Conservation (phyloP, 2,888 invertebrate species). For the Papilio protenor region DNA sequence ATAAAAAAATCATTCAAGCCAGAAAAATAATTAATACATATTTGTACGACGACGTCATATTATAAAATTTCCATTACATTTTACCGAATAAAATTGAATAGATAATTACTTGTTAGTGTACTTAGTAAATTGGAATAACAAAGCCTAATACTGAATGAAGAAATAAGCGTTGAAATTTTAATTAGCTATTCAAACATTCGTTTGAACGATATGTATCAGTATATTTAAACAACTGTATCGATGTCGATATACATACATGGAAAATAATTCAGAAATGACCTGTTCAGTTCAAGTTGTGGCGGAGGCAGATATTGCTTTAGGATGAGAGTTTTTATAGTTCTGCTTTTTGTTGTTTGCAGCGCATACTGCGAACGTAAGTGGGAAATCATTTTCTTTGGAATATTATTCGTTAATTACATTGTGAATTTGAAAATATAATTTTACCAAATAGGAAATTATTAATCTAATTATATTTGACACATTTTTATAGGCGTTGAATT, state of each 20-base stretch:
- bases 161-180: conserved; percentile 31
- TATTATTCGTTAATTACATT: background rate
- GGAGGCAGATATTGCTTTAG: conserved; percentile 3
- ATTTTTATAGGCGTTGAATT: conserved; percentile 48
- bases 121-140: conserved; percentile 37
- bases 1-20: background rate
- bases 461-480: background rate
- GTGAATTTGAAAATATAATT: no score
- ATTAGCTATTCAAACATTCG: conserved; percentile 12
- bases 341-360: conserved; percentile 6
- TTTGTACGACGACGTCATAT: conserved; percentile 2
- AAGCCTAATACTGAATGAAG: conserved; percentile 16
- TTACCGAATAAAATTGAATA: background rate
- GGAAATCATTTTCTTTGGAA: background rate
- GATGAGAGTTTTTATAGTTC: conserved; percentile 15
- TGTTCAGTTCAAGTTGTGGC: background rate
- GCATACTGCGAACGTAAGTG: conserved; percentile 34
- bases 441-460: background rate
- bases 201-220: conserved; percentile 23
- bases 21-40: background rate
- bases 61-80: conserved; percentile 2
- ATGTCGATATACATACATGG: background rate
- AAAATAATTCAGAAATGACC: background rate
- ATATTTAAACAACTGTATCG: conserved; percentile 38
- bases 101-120: conserved; percentile 16